These are phyloP conservation scores for Patella caerulea DNA, from an alignment of 2,888 invertebrate genomes.

Conservation along the genomic window DNA sequence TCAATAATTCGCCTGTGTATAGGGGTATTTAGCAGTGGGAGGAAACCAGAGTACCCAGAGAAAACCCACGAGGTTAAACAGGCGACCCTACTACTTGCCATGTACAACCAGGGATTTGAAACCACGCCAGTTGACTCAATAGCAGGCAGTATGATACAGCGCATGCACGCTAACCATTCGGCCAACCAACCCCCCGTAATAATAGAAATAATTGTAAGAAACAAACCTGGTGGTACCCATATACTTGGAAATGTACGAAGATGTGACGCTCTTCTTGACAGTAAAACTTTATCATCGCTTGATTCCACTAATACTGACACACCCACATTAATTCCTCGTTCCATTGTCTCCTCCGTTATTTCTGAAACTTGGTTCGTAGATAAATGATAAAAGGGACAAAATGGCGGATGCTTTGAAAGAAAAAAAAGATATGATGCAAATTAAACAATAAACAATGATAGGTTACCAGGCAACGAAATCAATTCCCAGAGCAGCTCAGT, in stretches of 20 bases:
- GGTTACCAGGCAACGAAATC: neutral
- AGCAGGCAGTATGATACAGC: too few relatives aligned
- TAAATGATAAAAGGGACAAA: slow-evolving; percentile 64
- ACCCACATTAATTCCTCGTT: slow-evolving; percentile 67
- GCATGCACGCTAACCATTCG: too few relatives aligned
- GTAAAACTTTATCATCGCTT: slow-evolving; percentile 69
- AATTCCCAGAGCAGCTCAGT: neutral
- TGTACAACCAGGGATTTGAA: too few relatives aligned
- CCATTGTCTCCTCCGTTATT: slow-evolving; percentile 47
- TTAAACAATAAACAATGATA: neutral
- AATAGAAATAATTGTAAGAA: too few relatives aligned
- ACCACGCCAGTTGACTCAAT: too few relatives aligned
- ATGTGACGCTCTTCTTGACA: slow-evolving; percentile 70
- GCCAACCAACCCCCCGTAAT: too few relatives aligned
- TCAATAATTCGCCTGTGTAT: too few relatives aligned
- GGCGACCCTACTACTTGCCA: too few relatives aligned
- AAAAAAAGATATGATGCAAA: neutral
- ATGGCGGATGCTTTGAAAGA: slow-evolving; percentile 59
- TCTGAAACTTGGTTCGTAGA: slow-evolving; percentile 23
- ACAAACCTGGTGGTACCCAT: slow-evolving; percentile 73
- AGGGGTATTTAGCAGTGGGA: too few relatives aligned
- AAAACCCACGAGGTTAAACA: too few relatives aligned
- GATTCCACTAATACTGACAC: slow-evolving; percentile 71
- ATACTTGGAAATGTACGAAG: slow-evolving; percentile 72
- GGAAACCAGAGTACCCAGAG: too few relatives aligned